These are phyloP conservation scores for Poecilia latipinna DNA, from an alignment of 2,113 vertebrate species.

Conservation along the genomic window DNA sequence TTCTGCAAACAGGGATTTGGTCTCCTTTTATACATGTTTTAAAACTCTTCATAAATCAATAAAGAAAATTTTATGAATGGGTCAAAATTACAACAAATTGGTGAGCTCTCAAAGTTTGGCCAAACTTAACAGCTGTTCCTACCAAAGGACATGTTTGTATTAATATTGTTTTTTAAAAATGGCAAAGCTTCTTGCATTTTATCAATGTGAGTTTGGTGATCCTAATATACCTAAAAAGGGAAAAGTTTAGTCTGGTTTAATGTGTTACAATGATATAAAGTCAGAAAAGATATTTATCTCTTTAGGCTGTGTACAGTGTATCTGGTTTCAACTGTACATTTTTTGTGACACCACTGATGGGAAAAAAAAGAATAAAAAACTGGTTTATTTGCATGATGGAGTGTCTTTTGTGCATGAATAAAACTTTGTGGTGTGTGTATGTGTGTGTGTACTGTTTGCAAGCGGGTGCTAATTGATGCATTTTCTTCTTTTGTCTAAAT, in stretches of 20 bases:
- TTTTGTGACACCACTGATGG: not conserved
- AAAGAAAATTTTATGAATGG: not conserved
- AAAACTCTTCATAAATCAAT: no score
- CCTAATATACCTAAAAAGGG: not conserved
- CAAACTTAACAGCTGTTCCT: not conserved
- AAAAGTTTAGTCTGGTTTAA: not conserved
- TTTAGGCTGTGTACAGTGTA: not conserved
- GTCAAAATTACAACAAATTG: not conserved
- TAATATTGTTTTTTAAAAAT: not conserved
- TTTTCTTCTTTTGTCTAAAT: slow-evolving; percentile 72
- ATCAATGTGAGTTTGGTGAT: not conserved
- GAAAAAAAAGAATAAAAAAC: not conserved
- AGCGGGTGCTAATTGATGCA: slow-evolving; percentile 72
- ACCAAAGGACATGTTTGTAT: not conserved
- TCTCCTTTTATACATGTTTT: no score
- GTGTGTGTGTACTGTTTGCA: slow-evolving; percentile 53
- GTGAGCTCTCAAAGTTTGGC: not conserved
- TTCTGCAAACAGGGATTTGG: not conserved
- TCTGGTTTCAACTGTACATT: not conserved
- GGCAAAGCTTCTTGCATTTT: not conserved
- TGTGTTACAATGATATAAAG: not conserved
- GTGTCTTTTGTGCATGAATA: slow-evolving; percentile 10
- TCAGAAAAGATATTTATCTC: not conserved
- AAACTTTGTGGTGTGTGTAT: slow-evolving; percentile 22
- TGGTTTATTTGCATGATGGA: not conserved